These are phyloP conservation scores for Pteria penguin DNA, from an alignment of 2,888 invertebrate genomes.

Conservation along the genomic window DNA sequence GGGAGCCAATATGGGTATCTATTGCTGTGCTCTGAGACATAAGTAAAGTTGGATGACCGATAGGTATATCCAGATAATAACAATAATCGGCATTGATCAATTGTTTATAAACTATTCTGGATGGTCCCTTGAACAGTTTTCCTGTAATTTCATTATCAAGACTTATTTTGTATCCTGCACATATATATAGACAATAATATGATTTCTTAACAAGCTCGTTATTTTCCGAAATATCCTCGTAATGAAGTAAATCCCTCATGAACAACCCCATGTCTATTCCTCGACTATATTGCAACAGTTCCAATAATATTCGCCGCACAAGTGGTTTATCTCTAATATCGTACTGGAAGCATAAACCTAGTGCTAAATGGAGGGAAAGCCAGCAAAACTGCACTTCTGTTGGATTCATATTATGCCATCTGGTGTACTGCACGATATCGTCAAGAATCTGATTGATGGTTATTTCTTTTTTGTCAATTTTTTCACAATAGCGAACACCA, in stretches of 20 bases:
- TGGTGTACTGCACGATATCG: slow-evolving; percentile 44
- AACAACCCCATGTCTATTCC: slow-evolving; percentile 53
- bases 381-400: slow-evolving; percentile 45
- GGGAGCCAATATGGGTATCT: slow-evolving; percentile 23
- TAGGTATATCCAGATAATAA: slow-evolving; percentile 48
- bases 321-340: slow-evolving; percentile 30
- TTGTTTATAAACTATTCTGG: slow-evolving; percentile 29
- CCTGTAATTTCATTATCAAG: slow-evolving; percentile 31
- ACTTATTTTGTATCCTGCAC: slow-evolving; percentile 42
- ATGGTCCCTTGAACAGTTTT: slow-evolving; percentile 42
- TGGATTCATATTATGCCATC: slow-evolving; percentile 26
- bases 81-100: slow-evolving; percentile 7
- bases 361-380: slow-evolving; percentile 49
- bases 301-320: slow-evolving; percentile 35
- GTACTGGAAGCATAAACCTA: slow-evolving; percentile 51
- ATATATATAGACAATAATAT: slow-evolving; percentile 34
- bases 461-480: slow-evolving; percentile 42
- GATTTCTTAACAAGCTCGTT: slow-evolving; percentile 42
- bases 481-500: slow-evolving; percentile 43
- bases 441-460: slow-evolving; percentile 40
- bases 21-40: slow-evolving; percentile 38
- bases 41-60: slow-evolving; percentile 49
- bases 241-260: slow-evolving; percentile 49
- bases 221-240: slow-evolving; percentile 37
- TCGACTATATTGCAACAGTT: slow-evolving; percentile 45